Evolutionary conservation across 1,140 invertebrate species (phyloP), one percentile per base, ranked within the genome.

Genomic region (Macrotrachela quadricornifera): DNA sequence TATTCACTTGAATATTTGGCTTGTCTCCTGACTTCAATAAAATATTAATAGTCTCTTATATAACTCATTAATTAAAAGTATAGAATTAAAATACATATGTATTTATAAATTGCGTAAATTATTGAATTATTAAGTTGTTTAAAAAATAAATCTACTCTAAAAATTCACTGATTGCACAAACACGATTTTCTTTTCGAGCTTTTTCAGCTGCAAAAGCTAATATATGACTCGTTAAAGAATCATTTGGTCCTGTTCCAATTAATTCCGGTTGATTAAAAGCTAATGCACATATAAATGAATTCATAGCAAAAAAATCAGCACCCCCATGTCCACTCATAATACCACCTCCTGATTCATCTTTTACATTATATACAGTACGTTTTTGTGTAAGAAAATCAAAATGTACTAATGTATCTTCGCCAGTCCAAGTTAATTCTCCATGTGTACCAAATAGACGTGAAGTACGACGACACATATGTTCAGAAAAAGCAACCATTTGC

Each of bases 401-500:
- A 16, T 60, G 51, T n/a, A 52, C n/a, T 37, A 53, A 36, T 14
- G 62, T 51, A 13, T 44, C n/a, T 11, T 58, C 57, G 36, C 62
- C 63, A 50, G 59, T 58, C 56, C 58, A 61, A 39, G 50, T 57
- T 14, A 60, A 57, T 53, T 53, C 59, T 46, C 54, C 57, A 37
- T 18, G 57, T 55, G 57, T 60, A 6, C 60, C 62, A 58, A 57
- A 60, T 38, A 60, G 47, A 16, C 54, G 55, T 14, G 59, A 57
- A 17, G 61, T 61, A 45, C 72, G 57, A 16, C 43, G 47, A 59
- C 71, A 73, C 11, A 71, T 30, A 11, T 62, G 58, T 55, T 70
- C 58, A 15, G 68, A 71, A 57, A 72, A 73, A 40, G 70, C 71
- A n/a, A 73, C 60, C 70, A 72, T 73, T 8, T 65, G 64, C 15